phyloP scores from a whole-genome alignment of 2,888 invertebrate species.

The Limnephilus lunatus region DNA sequence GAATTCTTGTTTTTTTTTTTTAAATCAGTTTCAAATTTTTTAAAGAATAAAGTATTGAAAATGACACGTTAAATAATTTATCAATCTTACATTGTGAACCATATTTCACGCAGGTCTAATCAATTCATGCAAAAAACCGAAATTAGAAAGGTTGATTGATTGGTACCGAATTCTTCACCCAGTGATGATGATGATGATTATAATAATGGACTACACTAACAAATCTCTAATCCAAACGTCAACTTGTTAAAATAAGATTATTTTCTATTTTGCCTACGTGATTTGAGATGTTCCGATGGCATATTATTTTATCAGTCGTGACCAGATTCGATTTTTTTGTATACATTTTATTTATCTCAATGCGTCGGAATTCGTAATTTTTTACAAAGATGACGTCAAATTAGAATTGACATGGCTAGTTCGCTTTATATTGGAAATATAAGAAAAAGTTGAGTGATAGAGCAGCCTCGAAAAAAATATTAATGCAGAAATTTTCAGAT shows the following conservation, averaged over 20 bases:
- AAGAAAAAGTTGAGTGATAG: not conserved
- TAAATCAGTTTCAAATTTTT: too few relatives aligned
- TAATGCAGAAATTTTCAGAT: not conserved
- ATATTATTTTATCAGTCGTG: constrained; percentile 28
- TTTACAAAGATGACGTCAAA: not conserved
- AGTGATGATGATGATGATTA: too few relatives aligned
- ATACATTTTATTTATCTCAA: constrained; percentile 6
- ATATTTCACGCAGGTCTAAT: too few relatives aligned
- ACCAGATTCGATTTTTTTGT: not conserved
- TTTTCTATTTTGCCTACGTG: constrained; percentile 42
- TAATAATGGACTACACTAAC: too few relatives aligned
- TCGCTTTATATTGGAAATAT: not conserved
- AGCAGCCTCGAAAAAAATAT: not conserved
- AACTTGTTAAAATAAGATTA: too few relatives aligned
- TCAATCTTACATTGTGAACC: too few relatives aligned
- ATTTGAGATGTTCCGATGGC: constrained; percentile 20
- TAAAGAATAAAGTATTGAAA: too few relatives aligned
- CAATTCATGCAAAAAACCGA: too few relatives aligned
- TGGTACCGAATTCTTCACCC: too few relatives aligned
- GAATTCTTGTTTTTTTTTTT: too few relatives aligned
- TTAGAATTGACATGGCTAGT: not conserved
- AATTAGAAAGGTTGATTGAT: too few relatives aligned
- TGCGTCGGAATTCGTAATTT: not conserved
- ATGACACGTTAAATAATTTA: too few relatives aligned
- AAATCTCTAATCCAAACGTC: not conserved